A percentile compares a stretch with the other conserved stretches of the same genome.
Evolutionary conservation across 2,113 vertebrate genomes (phyloP).

Genomic region (Platichthys stellatus): DNA sequence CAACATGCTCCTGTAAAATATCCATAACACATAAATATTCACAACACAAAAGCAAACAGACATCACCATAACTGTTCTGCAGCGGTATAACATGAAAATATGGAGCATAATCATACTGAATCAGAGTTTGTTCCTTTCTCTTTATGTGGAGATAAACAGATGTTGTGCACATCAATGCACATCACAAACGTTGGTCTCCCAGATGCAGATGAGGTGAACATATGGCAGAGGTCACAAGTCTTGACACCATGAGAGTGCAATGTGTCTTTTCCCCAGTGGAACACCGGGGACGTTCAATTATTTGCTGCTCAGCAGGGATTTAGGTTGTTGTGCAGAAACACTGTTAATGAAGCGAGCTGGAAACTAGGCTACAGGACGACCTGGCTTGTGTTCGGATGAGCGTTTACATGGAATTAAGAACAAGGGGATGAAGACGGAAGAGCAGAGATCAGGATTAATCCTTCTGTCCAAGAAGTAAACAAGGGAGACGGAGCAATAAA

Average conservation of each 20-base stretch:
- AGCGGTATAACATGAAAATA: too few species aligned
- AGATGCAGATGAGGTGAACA: constrained; percentile 3
- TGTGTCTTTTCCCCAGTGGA: constrained; percentile 11
- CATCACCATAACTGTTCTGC: too few species aligned
- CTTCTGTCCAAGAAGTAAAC: constrained; percentile 65
- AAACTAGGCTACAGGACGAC: constrained; percentile 64
- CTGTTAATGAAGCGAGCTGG: constrained; percentile 63
- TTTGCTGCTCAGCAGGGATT: constrained; percentile 59
- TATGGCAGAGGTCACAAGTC: constrained; percentile 40
- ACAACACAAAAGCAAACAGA: neutral
- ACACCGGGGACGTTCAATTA: constrained; percentile 48
- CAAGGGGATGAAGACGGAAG: constrained; percentile 62
- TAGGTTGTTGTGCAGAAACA: constrained; percentile 40
- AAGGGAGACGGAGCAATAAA: constrained; percentile 26
- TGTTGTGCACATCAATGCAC: neutral
- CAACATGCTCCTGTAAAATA: too few species aligned
- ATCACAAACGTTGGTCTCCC: neutral
- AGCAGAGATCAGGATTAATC: constrained; percentile 62
- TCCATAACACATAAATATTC: too few species aligned
- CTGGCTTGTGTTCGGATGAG: constrained; percentile 68
- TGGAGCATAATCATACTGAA: neutral
- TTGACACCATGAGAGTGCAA: neutral
- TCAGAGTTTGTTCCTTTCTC: neutral
- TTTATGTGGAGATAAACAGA: neutral
- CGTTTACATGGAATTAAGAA: constrained; percentile 74